phyloP scores from a whole-genome alignment of 2,113 vertebrate genomes.

The Rhinolophus ferrumequinum region DNA sequence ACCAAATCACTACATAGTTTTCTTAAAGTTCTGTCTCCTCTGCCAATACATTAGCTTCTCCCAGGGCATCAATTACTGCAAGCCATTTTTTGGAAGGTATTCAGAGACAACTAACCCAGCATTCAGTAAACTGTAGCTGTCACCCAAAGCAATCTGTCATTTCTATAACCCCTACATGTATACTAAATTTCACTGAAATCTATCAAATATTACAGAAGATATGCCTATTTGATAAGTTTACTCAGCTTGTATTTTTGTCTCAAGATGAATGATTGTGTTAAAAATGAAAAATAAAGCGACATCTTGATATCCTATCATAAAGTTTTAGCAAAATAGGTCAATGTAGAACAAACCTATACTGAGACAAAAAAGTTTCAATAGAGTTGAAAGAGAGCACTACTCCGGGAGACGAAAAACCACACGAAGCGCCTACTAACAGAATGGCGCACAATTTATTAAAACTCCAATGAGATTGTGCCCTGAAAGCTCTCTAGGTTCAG shows the following conservation, averaged over 20 bases:
- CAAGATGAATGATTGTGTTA: slow-evolving; percentile 34
- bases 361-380: slow-evolving; percentile 25
- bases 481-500: background rate
- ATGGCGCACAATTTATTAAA: background rate
- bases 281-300: slow-evolving; percentile 30
- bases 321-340: slow-evolving; percentile 42
- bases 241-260: slow-evolving; percentile 53
- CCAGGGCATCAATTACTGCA: slow-evolving; percentile 42
- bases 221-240: slow-evolving; percentile 1
- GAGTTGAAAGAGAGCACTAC: background rate
- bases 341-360: background rate
- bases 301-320: slow-evolving; percentile 28
- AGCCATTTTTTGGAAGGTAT: slow-evolving; percentile 65
- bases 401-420: background rate
- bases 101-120: slow-evolving; percentile 42
- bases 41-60: slow-evolving; percentile 64
- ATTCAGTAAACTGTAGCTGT: slow-evolving; percentile 57
- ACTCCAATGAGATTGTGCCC: background rate
- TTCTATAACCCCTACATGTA: slow-evolving; percentile 32
- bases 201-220: slow-evolving; percentile 54
- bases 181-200: slow-evolving; percentile 40
- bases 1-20: slow-evolving; percentile 50
- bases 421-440: background rate
- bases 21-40: slow-evolving; percentile 47
- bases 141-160: slow-evolving; percentile 49